Base-by-base conservation (phyloP, 2,888 invertebrate species). In the Luperina testacea region DNA sequence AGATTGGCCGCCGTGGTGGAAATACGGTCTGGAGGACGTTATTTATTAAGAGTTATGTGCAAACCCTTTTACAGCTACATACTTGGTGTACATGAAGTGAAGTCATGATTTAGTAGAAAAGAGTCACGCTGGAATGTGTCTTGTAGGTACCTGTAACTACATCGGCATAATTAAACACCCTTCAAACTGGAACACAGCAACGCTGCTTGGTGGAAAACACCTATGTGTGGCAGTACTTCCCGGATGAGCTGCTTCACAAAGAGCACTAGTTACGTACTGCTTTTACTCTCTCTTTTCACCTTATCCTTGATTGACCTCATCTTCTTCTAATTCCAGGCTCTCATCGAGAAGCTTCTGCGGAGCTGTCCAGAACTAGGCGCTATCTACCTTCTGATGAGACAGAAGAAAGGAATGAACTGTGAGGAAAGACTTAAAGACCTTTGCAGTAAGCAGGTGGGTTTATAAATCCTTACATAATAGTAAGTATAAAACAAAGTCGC, bases 301-400 rank as follows among this genome's bases (percentile, higher is more conserved):
- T 32, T 6, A 53, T 17, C 24, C 32, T 42, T 15, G 20, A 20
- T 24, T 1, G 32, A 68, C 6, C 17, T 68, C 6, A 15, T 51
- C 27, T 27, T 51, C 24, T 76, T 27, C 24, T 2, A 20, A 13
- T 90, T 89, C 0, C 87, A 98, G 96, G 97, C 98, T 11, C 92
- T 98, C 24, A 95, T 98, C 15, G 98, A 98, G 90, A 98, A 98
- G 91, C 93, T 98, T 6, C 94, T 98, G 0, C 94, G 98, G 65
- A 97, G 97, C 80, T 98, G 98, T 91, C 97, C 98, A 0, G 97
- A 97, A 38, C 90, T 98, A 48, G 97, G 94, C 24, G 95, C 93
- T 11, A 97, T 98, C 73, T 98, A 98, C 91, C 90, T 98, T 68
- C 93, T 99, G 84, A 97, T 99, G 83, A 94, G 99, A 74, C 97